Percentiles rank a stretch among this genome's conserved stretches.
phyloP scores from a whole-genome alignment of 1,140 invertebrate genomes.

The Zelostemma sp. region DNA sequence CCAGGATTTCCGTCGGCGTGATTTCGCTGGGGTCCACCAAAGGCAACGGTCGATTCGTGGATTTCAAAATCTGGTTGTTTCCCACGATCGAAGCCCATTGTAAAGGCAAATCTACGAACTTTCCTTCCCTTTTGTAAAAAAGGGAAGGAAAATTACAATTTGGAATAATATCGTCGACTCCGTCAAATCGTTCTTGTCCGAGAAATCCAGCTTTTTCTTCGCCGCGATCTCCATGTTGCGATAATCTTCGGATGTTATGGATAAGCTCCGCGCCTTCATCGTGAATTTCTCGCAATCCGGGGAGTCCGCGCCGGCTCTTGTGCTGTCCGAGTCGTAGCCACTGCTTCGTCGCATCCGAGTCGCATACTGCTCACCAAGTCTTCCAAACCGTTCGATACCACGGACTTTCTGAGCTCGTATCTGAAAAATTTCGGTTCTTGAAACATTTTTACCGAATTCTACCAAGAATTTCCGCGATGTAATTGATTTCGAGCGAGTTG shows the following conservation, averaged over 20 bases:
- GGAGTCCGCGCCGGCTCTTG: constrained; percentile 72
- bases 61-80: constrained; percentile 73
- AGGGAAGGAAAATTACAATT: too few relatives aligned
- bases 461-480: too few relatives aligned
- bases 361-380: constrained; percentile 67
- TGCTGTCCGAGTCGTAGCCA: constrained; percentile 77
- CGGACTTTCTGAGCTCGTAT: constrained; percentile 43
- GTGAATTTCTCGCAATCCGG: constrained; percentile 64
- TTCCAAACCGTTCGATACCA: constrained; percentile 58
- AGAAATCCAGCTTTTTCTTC: constrained; percentile 24
- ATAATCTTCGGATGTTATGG: constrained; percentile 59
- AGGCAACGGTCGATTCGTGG: constrained; percentile 90
- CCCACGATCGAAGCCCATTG: constrained; percentile 90
- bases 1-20: not conserved
- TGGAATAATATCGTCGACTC: not conserved
- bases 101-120: constrained; percentile 94
- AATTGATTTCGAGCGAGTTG: too few relatives aligned
- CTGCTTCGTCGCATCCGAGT: constrained; percentile 73
- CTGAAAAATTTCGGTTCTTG: constrained; percentile 22
- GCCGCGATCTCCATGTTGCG: constrained; percentile 52
- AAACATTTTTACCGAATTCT: too few relatives aligned
- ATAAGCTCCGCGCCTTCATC: constrained; percentile 55
- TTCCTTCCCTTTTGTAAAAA: too few relatives aligned
- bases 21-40: constrained; percentile 79
- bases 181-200: constrained; percentile 26